These are phyloP conservation scores for Megalurothrips usitatus DNA, from an alignment of 2,888 invertebrate genomes.

Conservation along the genomic window DNA sequence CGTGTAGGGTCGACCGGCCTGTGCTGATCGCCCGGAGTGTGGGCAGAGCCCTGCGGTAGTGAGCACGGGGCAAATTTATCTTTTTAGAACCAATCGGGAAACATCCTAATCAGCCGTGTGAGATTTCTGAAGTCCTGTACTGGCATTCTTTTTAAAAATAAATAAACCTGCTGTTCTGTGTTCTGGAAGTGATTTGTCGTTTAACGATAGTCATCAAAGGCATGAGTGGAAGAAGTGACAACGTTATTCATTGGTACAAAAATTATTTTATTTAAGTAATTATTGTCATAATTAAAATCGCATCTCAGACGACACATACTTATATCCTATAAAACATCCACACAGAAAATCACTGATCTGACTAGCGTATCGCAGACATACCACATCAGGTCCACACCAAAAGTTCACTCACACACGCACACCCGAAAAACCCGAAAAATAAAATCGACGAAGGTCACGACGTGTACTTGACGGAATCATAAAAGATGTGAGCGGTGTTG, in stretches of 20 bases:
- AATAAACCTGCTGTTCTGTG: not conserved
- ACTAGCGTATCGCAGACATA: slow-evolving; percentile 20
- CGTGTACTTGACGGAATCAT: slow-evolving; percentile 15
- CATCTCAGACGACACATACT: not conserved
- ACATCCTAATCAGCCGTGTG: no score
- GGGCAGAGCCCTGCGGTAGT: no score
- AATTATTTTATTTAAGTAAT: not conserved
- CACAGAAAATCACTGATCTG: not conserved
- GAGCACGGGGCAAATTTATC: no score
- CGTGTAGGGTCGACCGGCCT: no score
- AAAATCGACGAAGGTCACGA: not conserved
- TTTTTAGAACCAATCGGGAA: no score
- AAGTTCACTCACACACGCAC: no score
- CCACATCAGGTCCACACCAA: not conserved
- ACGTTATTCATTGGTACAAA: not conserved
- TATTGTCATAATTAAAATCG: not conserved
- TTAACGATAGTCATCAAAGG: not conserved
- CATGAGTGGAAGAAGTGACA: not conserved
- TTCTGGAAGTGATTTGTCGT: not conserved
- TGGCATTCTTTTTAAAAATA: no score
- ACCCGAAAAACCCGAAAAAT: not conserved
- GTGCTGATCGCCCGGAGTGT: no score
- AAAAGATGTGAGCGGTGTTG: not conserved
- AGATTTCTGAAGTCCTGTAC: no score
- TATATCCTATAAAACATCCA: not conserved